Evolutionary conservation across 2,797 vertebrate genomes (phyloP), one percentile per base, ranked within the genome.

Genomic region (Harpagifer antarcticus): DNA sequence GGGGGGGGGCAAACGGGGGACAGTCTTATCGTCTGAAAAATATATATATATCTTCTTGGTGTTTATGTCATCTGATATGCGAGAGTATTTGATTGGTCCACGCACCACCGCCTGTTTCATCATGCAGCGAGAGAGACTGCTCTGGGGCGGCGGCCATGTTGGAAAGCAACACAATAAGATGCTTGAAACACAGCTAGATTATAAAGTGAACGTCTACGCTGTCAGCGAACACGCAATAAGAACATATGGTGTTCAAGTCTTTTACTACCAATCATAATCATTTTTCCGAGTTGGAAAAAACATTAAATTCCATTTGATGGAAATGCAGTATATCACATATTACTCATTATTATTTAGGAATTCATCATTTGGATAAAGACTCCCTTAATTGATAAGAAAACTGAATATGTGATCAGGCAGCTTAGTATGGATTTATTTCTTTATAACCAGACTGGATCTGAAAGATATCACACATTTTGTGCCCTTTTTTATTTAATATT

Each of bases 61-160:
- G 84, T 90, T 72, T 72, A 50, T 88, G 87, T 92, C 83, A 82
- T 90, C 81, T 42, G 76, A 77, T 82, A 65, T 63, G 64, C 83
- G 84, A 73, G 76, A 72, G 84, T 77, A 87, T 89, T 71, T 68
- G 69, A 86, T 83, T 81, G 84, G 81, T 86, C 72, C 66, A 37
- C 61, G 13, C 76, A 49, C 70, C 55, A 58, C 82, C 83, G 69
- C 74, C 44, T 57, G 62, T 82, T 68, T 71, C 83, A 80, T 82
- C 77, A 43, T 47, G 60, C 76, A 72, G 76, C 31, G 1, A 66
- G 17, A 52, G 56, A 47, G 68, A 47, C 66, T 53, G 70, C 62
- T 82, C 33, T 62, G 57, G 31, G 63, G 64, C 12, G 54, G 66
- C 70, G 49, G 82, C 84, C 86, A 90, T 90, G 85, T 91, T 91